Conservation (phyloP, 2,888 invertebrate genomes). For the Vesta saturnalis region DNA sequence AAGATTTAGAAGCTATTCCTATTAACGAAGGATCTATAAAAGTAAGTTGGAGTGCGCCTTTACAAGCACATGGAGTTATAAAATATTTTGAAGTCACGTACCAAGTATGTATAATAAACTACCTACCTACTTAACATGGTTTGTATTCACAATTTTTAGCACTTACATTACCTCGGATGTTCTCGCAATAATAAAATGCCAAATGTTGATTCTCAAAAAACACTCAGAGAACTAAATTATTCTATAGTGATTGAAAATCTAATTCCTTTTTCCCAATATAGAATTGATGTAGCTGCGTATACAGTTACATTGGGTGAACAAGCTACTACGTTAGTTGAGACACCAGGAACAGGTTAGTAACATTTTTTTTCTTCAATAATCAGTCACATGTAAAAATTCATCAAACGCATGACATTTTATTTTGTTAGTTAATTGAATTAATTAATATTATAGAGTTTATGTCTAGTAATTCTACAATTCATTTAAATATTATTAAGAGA, state of each 20-base stretch:
- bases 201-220: not conserved
- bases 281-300: not conserved
- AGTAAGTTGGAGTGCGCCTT: not conserved
- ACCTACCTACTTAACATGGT: not conserved
- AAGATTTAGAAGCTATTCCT: not conserved
- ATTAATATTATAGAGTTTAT: no score
- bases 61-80: not conserved
- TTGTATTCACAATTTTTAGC: not conserved
- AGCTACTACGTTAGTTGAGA: not conserved
- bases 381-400: no score
- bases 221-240: not conserved
- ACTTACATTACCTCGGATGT: not conserved
- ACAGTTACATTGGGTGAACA: not conserved
- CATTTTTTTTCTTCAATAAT: not conserved
- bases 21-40: not conserved
- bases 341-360: not conserved
- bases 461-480: no score
- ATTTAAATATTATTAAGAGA: no score
- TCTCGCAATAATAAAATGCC: not conserved
- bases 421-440: no score
- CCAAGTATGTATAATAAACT: not conserved
- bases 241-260: not conserved
- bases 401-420: no score
- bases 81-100: constrained; percentile 8
- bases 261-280: constrained; percentile 13